Conservation (phyloP, 2,888 invertebrate genomes). For the Laothoe populi region DNA sequence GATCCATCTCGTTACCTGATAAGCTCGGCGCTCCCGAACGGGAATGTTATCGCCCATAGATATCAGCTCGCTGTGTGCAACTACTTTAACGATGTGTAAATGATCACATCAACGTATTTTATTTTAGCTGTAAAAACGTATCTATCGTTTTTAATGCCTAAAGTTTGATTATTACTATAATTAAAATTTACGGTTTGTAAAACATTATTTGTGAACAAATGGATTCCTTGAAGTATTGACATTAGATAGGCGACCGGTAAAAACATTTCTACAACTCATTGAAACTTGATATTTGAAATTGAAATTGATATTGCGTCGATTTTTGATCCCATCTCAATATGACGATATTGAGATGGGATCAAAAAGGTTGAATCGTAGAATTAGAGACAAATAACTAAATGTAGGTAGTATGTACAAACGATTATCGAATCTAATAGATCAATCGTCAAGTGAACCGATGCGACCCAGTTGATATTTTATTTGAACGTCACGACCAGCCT, state of each 20-base stretch:
- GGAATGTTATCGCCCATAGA: conserved; percentile 58
- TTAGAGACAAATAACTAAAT: conserved; percentile 20
- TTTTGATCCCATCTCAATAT: not conserved
- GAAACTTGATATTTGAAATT: not conserved
- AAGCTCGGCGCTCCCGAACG: conserved; percentile 52
- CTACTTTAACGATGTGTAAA: conserved; percentile 6
- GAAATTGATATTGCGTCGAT: no score
- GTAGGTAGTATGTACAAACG: no score
- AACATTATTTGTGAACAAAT: not conserved
- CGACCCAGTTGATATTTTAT: conserved; percentile 62
- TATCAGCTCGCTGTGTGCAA: not conserved
- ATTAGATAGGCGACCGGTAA: not conserved
- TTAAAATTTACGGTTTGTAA: not conserved
- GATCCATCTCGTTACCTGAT: conserved; percentile 47
- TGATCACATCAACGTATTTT: not conserved
- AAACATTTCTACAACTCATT: not conserved
- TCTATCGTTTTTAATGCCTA: not conserved
- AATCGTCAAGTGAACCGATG: conserved; percentile 49
- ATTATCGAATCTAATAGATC: conserved; percentile 37
- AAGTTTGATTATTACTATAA: not conserved
- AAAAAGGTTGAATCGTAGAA: not conserved
- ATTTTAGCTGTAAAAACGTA: not conserved
- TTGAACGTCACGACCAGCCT: conserved; percentile 60
- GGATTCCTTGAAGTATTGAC: not conserved
- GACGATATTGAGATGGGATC: not conserved